Base-by-base conservation (phyloP, 1,140 invertebrate species). In the Chrysopa pallens region DNA sequence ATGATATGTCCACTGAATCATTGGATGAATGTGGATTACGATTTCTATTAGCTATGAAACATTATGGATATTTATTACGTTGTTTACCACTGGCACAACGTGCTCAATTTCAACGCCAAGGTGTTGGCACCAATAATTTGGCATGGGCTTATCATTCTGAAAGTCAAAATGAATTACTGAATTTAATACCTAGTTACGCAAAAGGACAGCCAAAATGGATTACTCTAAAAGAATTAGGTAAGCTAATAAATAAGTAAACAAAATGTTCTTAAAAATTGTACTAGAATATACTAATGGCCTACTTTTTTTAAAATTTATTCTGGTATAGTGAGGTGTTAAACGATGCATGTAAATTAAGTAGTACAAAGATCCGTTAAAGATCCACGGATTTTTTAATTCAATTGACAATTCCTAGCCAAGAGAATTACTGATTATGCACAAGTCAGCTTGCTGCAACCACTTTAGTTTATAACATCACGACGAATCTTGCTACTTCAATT, bases 71-170 rank as follows among this genome's bases (percentile, higher is more conserved):
- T 63, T 63, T 99, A n/a, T 57, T 91, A 36, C 66, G 78, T 6
- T 98, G 93, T 54, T 65, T 99, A 27, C 91, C 93, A 0, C 62
- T 92, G 4, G 78, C 75, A 2, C 91, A 97, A 58, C 69, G 93
- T 35, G 78, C 81, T 0, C 72, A 80, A 41, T 77, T 97, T 43
- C 87, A 93, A 56, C 80, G 83, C 43, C 76, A 82, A 48, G 96
- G 95, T 11, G 79, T 99, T 0, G 83, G 82, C 6, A 84, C 86
- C 1, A 84, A 89, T 43, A 91, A 96, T 63, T 69, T 98, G 9
- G 91, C 96, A 8, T 99, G 96, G 96, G 96, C 94, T 1, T 98
- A 93, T 62, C 95, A 99, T 66, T 98, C 93, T 0, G 95, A 98
- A 63, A 89, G 89, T 27, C 88, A 96, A 63, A 92, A 96, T 55